phyloP scores from a whole-genome alignment of 1,140 invertebrate genomes.

The Zophobas morio region DNA sequence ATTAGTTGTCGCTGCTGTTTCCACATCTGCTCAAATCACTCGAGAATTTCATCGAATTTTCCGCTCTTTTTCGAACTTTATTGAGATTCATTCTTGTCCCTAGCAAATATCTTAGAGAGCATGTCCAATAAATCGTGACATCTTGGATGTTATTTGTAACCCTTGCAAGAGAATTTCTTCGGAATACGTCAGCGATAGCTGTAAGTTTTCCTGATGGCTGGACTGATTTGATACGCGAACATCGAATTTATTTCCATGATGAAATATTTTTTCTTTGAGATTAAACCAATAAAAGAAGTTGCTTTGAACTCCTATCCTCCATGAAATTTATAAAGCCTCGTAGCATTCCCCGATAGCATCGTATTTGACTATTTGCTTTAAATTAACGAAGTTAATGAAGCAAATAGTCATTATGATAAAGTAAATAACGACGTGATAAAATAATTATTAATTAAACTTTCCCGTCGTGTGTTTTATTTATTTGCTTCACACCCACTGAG shows the following conservation, averaged over 20 bases:
- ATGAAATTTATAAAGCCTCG: not conserved
- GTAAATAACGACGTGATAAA: conserved; percentile 33
- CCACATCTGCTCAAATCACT: no score
- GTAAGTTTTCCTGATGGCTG: not conserved
- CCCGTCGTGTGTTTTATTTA: conserved; percentile 27
- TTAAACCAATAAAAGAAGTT: not conserved
- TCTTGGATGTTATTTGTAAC: conserved; percentile 10
- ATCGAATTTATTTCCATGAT: not conserved
- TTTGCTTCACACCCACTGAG: conserved; percentile 39
- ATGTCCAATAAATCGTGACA: not conserved
- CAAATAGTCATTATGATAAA: conserved; percentile 27
- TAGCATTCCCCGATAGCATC: not conserved
- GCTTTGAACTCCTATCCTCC: not conserved
- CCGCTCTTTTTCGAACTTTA: not conserved
- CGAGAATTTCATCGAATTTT: not conserved
- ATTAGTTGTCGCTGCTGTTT: not conserved
- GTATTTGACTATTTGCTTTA: conserved; percentile 18
- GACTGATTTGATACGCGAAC: conserved; percentile 2
- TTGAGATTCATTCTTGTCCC: not conserved
- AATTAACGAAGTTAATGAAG: conserved; percentile 29
- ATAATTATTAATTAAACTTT: conserved; percentile 42
- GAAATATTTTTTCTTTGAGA: not conserved
- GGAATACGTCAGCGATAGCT: conserved; percentile 5
- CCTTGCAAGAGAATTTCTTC: not conserved
- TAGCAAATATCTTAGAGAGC: not conserved